phyloP scores from a whole-genome alignment of 1,140 invertebrate genomes.

The Ceratina australensis region DNA sequence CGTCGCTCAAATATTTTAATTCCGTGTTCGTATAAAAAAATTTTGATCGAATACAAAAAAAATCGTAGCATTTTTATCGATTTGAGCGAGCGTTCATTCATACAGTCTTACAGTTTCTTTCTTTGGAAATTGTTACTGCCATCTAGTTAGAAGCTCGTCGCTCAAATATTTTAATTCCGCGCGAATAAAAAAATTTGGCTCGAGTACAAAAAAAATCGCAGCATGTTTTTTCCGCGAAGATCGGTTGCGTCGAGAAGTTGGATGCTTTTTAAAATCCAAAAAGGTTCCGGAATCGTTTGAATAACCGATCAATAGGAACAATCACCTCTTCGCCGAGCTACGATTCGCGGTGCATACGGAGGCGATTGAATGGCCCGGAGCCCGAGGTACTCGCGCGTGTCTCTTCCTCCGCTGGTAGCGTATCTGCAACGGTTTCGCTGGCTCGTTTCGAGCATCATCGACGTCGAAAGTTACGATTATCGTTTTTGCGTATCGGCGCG shows the following conservation, averaged over 20 bases:
- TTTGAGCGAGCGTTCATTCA: not conserved
- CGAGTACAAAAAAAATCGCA: too few species aligned
- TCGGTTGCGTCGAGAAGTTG: too few species aligned
- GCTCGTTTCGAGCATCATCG: constrained; percentile 51
- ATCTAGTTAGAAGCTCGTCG: not conserved
- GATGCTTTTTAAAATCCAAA: too few species aligned
- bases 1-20: too few species aligned
- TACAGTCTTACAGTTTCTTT: not conserved
- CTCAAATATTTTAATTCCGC: not conserved
- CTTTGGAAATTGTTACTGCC: not conserved
- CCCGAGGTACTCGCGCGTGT: constrained; percentile 33
- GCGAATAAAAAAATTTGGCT: too few species aligned
- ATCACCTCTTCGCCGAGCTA: not conserved
- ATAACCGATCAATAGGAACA: not conserved
- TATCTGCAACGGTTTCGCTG: not conserved
- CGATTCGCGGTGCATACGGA: constrained; percentile 2
- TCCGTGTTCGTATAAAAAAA: too few species aligned
- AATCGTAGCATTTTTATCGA: too few species aligned
- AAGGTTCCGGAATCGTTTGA: not conserved
- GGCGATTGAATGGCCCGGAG: constrained; percentile 26
- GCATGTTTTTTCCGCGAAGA: too few species aligned
- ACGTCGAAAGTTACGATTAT: constrained; percentile 63
- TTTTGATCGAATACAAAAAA: too few species aligned
- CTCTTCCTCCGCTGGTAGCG: constrained; percentile 14
- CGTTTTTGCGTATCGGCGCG: constrained; percentile 34